Evolutionary conservation across 2,113 vertebrate species (phyloP).

Genomic region (Picathartes gymnocephalus): DNA sequence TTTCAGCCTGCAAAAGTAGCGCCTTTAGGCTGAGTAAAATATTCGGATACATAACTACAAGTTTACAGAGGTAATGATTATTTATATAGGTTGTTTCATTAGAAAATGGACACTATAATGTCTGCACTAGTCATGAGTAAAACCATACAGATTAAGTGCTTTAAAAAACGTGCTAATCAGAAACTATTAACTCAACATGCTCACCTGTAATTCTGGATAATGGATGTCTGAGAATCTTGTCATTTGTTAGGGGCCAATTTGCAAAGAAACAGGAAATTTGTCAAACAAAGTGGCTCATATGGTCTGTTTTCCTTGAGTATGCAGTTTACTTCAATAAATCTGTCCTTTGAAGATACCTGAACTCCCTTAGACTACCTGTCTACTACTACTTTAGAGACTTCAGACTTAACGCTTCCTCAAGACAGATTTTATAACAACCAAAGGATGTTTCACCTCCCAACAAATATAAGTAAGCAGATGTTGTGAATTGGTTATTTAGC

Average conservation of each 20-base stretch:
- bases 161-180: neutral
- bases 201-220: neutral
- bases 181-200: neutral
- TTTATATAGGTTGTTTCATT: neutral
- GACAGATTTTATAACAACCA: neutral
- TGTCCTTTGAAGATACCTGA: neutral
- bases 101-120: neutral
- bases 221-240: neutral
- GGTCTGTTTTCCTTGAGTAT: neutral
- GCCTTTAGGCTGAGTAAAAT: neutral
- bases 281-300: neutral
- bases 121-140: neutral
- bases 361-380: neutral
- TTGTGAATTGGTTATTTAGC: neutral
- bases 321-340: neutral
- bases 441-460: neutral
- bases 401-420: neutral
- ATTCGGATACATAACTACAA: neutral
- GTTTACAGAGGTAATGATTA: neutral
- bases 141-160: neutral
- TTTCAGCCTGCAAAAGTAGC: neutral
- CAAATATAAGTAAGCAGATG: neutral
- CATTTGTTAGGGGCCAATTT: neutral
- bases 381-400: neutral
- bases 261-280: neutral